Base-by-base conservation (phyloP, 2,113 vertebrate genomes). In the Sardina pilchardus region DNA sequence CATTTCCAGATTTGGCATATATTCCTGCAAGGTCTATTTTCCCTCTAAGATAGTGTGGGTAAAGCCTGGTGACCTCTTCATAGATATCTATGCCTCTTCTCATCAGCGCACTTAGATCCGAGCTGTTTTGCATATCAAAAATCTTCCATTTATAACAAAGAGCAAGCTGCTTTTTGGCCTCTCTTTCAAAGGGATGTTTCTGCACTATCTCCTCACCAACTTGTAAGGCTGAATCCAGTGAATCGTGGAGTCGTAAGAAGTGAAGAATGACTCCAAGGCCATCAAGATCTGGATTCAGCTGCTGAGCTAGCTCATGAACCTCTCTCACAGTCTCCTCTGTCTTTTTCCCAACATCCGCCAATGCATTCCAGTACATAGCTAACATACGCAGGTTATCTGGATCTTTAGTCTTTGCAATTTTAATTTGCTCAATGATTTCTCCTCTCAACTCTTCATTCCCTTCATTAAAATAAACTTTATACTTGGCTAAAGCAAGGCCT, bases 111-210 rank as follows among this genome's bases (percentile, higher is more conserved):
- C 6, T 63, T 30, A 10, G 17, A 21, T 4, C 1, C 0, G 1
- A 8, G 17, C 48, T 36, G 4, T 36, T 1, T 4, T 26, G 50
- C 16, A 67, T 9, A 0, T 26, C 36, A 9, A 10, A 86, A 82
- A 86, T 81, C 30, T 82, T 86, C 53, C 30, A 26, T 82, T 86
- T 86, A 9, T 86, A 24, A 59, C 50, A n/a, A 17, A 8, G 1
- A 30, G 80, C 85, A 53, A 82, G 26, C 14, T 26, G 9, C 14
- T 71, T 48, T 24, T 36, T 36, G 10, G n/a, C 85, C 48, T 17
- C n/a, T 1, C 7, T 59, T 56, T 56, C 59, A 63, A 42, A 17
- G 19, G 85, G 81, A n/a, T 71, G 67, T 44, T 39, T 82, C 67
- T 59, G 34, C n/a, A 21, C 12, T 16, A 34, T 21, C 8, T 2